Evolutionary conservation across 2,113 vertebrate species (phyloP), one percentile per base, ranked within the genome.

Genomic region (Galeopterus variegatus): DNA sequence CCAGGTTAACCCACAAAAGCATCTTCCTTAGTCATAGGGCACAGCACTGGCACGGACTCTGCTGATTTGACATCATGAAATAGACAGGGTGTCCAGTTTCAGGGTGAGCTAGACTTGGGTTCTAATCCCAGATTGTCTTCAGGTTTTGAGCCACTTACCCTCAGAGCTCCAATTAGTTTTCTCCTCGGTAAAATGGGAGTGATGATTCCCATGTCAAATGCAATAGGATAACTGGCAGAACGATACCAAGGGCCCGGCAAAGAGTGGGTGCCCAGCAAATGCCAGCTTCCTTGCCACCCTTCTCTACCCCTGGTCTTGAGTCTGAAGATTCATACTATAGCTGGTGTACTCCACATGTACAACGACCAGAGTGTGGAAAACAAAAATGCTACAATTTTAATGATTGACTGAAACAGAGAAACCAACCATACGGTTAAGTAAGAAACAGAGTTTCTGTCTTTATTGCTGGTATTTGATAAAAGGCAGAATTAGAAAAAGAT

Each of bases 71-170:
- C 7, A 1, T 80, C 7, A 12, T 24, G 45, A 26, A 15, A 26
- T 17, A 41, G 54, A 50, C 24, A 64, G 48, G 33, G 7, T 73
- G 60, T 3, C 36, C 17, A 70, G 88, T 26, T 89, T 94, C 0
- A 3, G 52, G 62, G 21, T 31, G 36, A 86, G 18, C 54, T 41
- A 93, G 72, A 85, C n/a, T 4, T 82, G 77, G 23, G 69, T 76
- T 94, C 79, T 85, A 52, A 48, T 73, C n/a, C 41, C 54, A 93
- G 23, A 26, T 36, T 19, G 33, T 88, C 70, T 82, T 96, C 90
- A 65, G 62, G n/a, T 17, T 36, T 86, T 62, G 41, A 93, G 26
- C 11, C 15, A 56, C 19, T 45, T 54, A 10, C 7, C 28, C 54
- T 45, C 13, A 67, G 62, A 82, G 14, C 67, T 93, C 79, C 6